A percentile compares a stretch with the other conserved stretches of the same genome.
phyloP scores from a whole-genome alignment of 2,113 vertebrate genomes.

The Cheilinus undulatus region DNA sequence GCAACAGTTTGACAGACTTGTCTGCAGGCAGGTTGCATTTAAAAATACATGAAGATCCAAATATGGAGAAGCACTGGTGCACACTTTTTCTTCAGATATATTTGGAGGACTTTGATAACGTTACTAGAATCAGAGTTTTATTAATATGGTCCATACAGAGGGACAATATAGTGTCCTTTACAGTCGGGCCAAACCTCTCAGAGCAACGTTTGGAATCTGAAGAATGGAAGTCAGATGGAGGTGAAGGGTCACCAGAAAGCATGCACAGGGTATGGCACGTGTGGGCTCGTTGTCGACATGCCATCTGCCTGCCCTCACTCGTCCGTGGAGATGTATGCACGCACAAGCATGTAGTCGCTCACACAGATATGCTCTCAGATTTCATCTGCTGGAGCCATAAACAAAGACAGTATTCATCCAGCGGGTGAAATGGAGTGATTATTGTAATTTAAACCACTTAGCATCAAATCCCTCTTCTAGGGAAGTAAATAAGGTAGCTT shows the following conservation, averaged over 20 bases:
- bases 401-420: conserved; percentile 71
- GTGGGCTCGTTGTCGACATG: conserved; percentile 73
- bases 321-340: conserved; percentile 53
- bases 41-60: too few species aligned
- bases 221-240: conserved; percentile 72
- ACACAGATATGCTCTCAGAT: conserved; percentile 30
- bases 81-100: not conserved
- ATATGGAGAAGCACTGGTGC: too few species aligned
- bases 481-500: conserved; percentile 10
- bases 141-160: conserved; percentile 11
- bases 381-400: conserved; percentile 50
- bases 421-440: conserved; percentile 47
- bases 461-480: conserved; percentile 28
- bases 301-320: conserved; percentile 70
- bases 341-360: conserved; percentile 40
- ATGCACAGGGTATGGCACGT: conserved; percentile 60
- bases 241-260: conserved; percentile 73
- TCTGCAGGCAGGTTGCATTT: too few species aligned
- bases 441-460: conserved; percentile 67
- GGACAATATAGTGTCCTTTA: conserved; percentile 31
- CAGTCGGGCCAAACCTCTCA: conserved; percentile 51
- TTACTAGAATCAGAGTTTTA: not conserved
- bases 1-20: too few species aligned
- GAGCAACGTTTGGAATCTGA: conserved; percentile 73
- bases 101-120: conserved; percentile 21